These are phyloP conservation scores for Phyto melanocephala DNA, from an alignment of 2,888 invertebrate species.

Conservation along the genomic window DNA sequence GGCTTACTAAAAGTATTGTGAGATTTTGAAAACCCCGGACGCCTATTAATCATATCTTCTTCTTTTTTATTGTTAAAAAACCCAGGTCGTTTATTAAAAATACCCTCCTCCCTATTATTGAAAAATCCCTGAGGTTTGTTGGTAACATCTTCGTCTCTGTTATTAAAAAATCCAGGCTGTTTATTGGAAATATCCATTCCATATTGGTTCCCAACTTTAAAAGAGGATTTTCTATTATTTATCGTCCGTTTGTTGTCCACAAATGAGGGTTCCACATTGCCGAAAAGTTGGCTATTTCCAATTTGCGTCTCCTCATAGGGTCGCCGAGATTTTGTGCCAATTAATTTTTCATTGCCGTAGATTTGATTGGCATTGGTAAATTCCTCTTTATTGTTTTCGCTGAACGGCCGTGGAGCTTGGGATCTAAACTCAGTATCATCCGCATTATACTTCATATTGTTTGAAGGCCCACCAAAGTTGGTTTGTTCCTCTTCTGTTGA, in stretches of 20 bases:
- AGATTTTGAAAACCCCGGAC: not conserved
- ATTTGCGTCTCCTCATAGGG: not conserved
- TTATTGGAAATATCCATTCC: no score
- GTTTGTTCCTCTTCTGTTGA: not conserved
- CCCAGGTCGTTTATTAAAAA: no score
- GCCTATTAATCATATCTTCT: not conserved
- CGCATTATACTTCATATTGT: constrained; percentile 5
- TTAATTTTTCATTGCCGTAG: constrained; percentile 66
- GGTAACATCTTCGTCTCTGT: no score
- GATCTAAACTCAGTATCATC: not conserved
- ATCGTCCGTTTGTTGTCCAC: not conserved
- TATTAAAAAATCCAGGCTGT: no score
- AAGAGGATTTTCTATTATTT: not conserved
- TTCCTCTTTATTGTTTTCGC: constrained; percentile 52
- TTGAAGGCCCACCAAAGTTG: not conserved
- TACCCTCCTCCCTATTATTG: no score
- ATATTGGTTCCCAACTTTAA: not conserved
- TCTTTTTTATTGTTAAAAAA: not conserved
- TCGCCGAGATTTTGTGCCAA: not conserved
- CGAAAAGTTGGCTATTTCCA: constrained; percentile 24
- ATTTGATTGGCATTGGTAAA: constrained; percentile 41
- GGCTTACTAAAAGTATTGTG: not conserved
- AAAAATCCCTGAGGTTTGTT: no score
- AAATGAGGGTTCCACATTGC: not conserved
- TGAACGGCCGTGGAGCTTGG: not conserved